These are phyloP conservation scores for Morinoia aosen DNA, from an alignment of 2,888 invertebrate genomes.

Conservation along the genomic window DNA sequence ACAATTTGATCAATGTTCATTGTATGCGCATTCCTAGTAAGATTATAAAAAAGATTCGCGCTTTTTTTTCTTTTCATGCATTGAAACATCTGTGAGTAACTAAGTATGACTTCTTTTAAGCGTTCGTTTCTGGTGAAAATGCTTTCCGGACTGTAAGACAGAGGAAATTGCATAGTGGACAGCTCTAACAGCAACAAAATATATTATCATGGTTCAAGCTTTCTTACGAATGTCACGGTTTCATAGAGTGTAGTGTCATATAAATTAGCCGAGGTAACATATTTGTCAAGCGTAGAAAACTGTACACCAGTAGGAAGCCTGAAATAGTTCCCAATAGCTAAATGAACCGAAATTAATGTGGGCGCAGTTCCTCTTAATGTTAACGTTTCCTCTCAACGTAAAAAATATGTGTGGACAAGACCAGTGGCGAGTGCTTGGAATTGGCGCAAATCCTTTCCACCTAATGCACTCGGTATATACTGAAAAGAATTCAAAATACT, in stretches of 20 bases:
- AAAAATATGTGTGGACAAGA: too few species aligned
- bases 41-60: background rate
- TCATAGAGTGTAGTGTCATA: background rate
- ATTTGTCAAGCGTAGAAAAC: too few species aligned
- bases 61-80: background rate
- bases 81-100: background rate
- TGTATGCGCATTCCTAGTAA: background rate
- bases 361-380: too few species aligned
- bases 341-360: too few species aligned
- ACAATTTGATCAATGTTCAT: background rate
- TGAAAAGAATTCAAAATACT: too few species aligned
- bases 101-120: background rate
- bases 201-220: background rate
- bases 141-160: background rate
- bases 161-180: background rate
- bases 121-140: background rate
- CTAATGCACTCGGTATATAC: too few species aligned
- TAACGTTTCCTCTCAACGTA: too few species aligned
- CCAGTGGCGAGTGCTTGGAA: too few species aligned
- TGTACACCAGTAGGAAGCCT: too few species aligned
- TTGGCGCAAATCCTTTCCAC: too few species aligned
- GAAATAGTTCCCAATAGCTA: too few species aligned
- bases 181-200: background rate
- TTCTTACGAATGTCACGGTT: background rate
- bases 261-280: background rate